Percentiles rank a stretch among this genome's conserved stretches.
Conservation (phyloP, 2,113 vertebrate species). For the Nettapus auritus region DNA sequence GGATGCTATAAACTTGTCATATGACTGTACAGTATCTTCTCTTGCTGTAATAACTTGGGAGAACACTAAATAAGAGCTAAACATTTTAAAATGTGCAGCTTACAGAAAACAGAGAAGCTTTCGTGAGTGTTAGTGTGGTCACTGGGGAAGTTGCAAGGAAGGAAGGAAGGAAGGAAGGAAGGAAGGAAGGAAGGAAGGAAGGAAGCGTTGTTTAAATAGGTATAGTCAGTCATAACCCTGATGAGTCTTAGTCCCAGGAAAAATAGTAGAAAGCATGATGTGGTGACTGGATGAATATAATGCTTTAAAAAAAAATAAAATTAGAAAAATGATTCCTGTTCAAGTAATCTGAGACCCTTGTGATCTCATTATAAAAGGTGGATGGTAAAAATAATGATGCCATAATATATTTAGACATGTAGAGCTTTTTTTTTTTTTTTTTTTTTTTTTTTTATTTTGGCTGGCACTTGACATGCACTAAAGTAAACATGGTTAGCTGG, state of each 20-base stretch:
- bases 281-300: background rate
- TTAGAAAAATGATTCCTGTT: background rate
- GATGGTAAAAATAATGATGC: background rate
- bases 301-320: background rate
- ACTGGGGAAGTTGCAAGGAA: background rate
- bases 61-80: background rate
- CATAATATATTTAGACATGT: background rate
- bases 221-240: background rate
- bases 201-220: background rate
- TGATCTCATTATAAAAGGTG: background rate
- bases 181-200: background rate
- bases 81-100: background rate
- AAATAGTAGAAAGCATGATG: background rate
- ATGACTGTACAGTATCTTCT: background rate
- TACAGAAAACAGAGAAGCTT: background rate
- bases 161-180: background rate
- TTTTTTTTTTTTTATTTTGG: background rate
- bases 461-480: background rate
- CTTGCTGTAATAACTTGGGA: background rate
- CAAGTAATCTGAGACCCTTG: background rate
- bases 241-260: background rate
- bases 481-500: background rate
- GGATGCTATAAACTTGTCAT: background rate
- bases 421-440: background rate
- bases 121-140: accelerated